Evolutionary conservation across 2,797 vertebrate genomes (phyloP).

Genomic region (Peromyscus eremicus): DNA sequence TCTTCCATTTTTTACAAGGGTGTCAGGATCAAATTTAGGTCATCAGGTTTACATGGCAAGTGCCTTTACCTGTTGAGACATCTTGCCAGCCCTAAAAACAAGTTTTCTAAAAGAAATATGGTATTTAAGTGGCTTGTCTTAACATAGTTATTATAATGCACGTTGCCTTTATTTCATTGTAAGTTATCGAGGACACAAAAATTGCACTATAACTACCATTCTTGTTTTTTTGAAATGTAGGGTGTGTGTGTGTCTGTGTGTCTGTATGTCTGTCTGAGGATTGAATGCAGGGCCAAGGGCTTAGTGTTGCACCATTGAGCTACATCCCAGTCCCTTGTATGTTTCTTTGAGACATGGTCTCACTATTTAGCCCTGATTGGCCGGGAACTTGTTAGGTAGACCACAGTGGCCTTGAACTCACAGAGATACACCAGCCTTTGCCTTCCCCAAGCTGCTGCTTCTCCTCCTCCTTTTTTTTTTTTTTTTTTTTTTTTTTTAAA

Average conservation of each 20-base stretch:
- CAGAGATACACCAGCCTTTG: neutral
- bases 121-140: neutral
- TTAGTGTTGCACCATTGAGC: neutral
- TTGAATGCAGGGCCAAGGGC: neutral
- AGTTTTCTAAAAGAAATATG: constrained; percentile 11
- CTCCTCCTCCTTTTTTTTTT: neutral
- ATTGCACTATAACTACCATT: neutral
- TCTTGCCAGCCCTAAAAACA: neutral
- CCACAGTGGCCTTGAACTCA: neutral
- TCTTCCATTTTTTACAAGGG: neutral
- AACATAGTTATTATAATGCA: neutral
- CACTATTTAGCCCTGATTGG: neutral
- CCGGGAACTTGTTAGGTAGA: neutral
- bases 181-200: constrained; percentile 23
- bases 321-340: neutral
- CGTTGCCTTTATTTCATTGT: neutral
- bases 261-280: neutral
- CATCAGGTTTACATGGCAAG: neutral
- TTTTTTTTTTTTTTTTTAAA: neutral
- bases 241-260: neutral
- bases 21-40: neutral
- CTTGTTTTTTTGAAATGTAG: neutral
- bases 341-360: neutral
- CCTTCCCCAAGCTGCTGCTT: neutral
- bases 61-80: neutral